Percentiles rank a stretch among this genome's conserved stretches.
phyloP scores from a whole-genome alignment of 2,888 invertebrate genomes.

The Erannis defoliaria region DNA sequence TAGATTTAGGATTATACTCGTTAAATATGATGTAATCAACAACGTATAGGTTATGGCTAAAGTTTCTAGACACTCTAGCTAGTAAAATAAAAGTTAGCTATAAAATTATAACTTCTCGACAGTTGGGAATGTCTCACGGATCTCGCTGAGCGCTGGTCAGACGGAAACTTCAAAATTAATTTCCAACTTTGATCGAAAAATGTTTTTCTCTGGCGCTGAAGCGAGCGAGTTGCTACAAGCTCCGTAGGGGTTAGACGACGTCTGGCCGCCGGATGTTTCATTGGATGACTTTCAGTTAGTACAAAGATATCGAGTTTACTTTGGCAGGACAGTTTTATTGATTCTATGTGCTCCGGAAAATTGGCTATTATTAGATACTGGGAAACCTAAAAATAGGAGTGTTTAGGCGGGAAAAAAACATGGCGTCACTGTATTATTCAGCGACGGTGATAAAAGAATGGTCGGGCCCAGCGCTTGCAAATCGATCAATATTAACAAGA shows the following conservation, averaged over 20 bases:
- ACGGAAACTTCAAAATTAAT: constrained; percentile 79
- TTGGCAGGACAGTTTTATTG: constrained; percentile 22
- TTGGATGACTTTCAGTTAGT: constrained; percentile 29
- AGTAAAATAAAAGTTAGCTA: constrained; percentile 54
- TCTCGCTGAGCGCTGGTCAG: constrained; percentile 64
- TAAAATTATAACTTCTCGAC: constrained; percentile 68
- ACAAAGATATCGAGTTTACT: constrained; percentile 27
- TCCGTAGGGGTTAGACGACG: constrained; percentile 40
- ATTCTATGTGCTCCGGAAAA: constrained; percentile 9
- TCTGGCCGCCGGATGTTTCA: constrained; percentile 32
- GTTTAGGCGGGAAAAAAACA: no score
- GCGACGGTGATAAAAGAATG: no score
- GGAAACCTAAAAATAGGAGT: background rate
- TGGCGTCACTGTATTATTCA: no score
- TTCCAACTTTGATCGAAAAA: constrained; percentile 81
- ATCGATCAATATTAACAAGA: no score
- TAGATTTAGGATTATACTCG: no score
- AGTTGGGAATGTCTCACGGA: constrained; percentile 56
- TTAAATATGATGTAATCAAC: no score
- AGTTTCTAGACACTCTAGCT: constrained; percentile 1
- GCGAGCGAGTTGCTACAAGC: constrained; percentile 49
- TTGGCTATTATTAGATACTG: background rate
- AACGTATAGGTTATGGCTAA: background rate
- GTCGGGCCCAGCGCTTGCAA: no score
- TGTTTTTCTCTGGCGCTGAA: constrained; percentile 66